Evolutionary conservation across 2,888 invertebrate genomes (phyloP).

Genomic region (Nezara viridula): DNA sequence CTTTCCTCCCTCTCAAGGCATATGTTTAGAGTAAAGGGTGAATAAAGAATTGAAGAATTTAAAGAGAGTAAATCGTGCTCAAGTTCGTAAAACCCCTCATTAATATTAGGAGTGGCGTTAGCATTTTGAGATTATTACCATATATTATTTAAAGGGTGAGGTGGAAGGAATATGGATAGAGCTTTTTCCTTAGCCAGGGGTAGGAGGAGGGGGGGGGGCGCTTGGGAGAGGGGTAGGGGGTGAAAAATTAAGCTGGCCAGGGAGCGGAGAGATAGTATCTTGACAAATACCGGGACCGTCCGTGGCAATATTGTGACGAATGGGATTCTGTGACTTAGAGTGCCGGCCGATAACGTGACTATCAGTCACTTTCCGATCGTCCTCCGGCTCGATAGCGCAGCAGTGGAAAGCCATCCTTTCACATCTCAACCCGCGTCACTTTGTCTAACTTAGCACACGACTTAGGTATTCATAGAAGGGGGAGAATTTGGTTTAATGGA

Average conservation of each 20-base stretch:
- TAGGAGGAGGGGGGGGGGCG: not conserved
- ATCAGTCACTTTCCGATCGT: slow-evolving; percentile 9
- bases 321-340: slow-evolving; percentile 43
- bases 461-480: too few species aligned
- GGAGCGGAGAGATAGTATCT: slow-evolving; percentile 62
- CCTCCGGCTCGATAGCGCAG: not conserved
- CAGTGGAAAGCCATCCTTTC: not conserved
- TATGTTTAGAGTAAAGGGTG: slow-evolving; percentile 53
- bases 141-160: slow-evolving; percentile 54
- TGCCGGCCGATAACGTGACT: slow-evolving; percentile 12
- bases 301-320: slow-evolving; percentile 63
- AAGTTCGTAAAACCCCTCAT: slow-evolving; percentile 56
- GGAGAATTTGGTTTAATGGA: too few species aligned
- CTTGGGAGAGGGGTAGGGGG: not conserved
- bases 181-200: slow-evolving; percentile 7
- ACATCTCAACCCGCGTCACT: not conserved
- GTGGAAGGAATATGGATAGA: slow-evolving; percentile 42
- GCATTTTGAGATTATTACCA: slow-evolving; percentile 56
- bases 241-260: slow-evolving; percentile 59
- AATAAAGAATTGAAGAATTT: slow-evolving; percentile 58
- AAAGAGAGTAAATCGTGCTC: slow-evolving; percentile 52
- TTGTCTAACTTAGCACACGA: not conserved
- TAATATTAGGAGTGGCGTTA: slow-evolving; percentile 56
- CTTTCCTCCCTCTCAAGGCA: slow-evolving; percentile 5
- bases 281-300: slow-evolving; percentile 63